Evolutionary conservation across 2,113 vertebrate genomes (phyloP), one percentile per base, ranked within the genome.

Genomic region (Dryoscopus gambensis): DNA sequence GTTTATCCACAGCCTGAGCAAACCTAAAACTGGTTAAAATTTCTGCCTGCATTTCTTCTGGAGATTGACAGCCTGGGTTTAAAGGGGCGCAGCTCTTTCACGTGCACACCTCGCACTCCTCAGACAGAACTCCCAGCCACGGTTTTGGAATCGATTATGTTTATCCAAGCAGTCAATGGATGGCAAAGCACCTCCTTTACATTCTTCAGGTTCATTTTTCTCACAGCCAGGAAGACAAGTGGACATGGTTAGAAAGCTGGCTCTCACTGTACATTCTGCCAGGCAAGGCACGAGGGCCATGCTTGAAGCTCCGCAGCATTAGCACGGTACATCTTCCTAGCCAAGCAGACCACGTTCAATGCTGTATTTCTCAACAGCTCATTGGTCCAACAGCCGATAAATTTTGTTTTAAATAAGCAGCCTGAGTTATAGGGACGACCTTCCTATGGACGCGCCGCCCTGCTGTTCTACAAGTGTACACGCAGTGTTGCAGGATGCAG

Each of bases 61-160:
- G 64, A 87, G 37, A 23, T 13, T 25, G 25, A 30, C 3, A 9
- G 6, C 28, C 19, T 64, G 30, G 20, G 17, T 84, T 86, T 64
- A 84, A 76, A 35, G 23, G 10, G 7, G 2, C 1, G 1, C 1
- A 3, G 69, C n/a, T 88, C 25, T 52, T 40, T 14, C 42, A 35
- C 0, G 0, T 10, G 16, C n/a, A 3, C 0, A 0, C 31, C 31
- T 79, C 9, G 0, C 1, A 2, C 47, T 50, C 37, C 47, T 70
- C 69, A 39, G 42, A 13, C 7, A 31, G 21, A 60, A 23, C 69
- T 30, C 18, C 22, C 69, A 73, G 53, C 12, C 31, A 24, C 0
- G 0, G 5, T 16, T 47, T 77, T 76, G 17, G 31, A 50, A 31
- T 11, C 11, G 23, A 10, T 31, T 31, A 5, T 39, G 6, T 40